Percentiles rank a stretch among this genome's conserved stretches.
Evolutionary conservation across 2,113 vertebrate genomes (phyloP).

Genomic region (Danionella cerebrum): DNA sequence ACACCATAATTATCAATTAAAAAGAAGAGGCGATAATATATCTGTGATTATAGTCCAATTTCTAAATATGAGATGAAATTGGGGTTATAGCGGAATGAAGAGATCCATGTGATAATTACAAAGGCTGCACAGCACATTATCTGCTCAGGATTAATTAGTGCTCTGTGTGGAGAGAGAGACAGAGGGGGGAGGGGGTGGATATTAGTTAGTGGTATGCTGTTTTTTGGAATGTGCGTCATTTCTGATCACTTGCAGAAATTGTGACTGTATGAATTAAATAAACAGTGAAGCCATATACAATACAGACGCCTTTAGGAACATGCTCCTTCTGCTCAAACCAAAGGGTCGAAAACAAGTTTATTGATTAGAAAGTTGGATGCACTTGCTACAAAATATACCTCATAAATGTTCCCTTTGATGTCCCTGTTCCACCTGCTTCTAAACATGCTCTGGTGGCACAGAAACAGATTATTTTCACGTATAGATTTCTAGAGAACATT

Average conservation of each 20-base stretch:
- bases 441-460: too few relatives aligned
- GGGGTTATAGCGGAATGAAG: slow-evolving; percentile 17
- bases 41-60: slow-evolving; percentile 45
- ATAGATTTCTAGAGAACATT: too few relatives aligned
- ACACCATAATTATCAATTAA: slow-evolving; percentile 66
- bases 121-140: slow-evolving; percentile 51
- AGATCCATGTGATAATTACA: slow-evolving; percentile 46
- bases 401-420: too few relatives aligned
- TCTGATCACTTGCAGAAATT: not conserved
- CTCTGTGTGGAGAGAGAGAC: slow-evolving; percentile 19
- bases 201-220: not conserved
- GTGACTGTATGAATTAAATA: too few relatives aligned
- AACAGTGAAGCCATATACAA: too few relatives aligned
- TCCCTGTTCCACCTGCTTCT: too few relatives aligned
- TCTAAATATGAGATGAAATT: slow-evolving; percentile 24
- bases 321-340: too few relatives aligned
- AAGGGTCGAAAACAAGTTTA: too few relatives aligned
- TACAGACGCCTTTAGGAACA: too few relatives aligned
- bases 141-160: slow-evolving; percentile 37
- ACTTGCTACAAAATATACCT: too few relatives aligned
- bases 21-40: slow-evolving; percentile 49
- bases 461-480: too few relatives aligned
- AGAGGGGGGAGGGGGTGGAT: not conserved
- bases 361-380: too few relatives aligned
- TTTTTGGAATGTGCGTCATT: not conserved